Evolutionary conservation across 2,888 invertebrate genomes (phyloP), one percentile per base, ranked within the genome.

Genomic region (Bruchidius siliquastri): DNA sequence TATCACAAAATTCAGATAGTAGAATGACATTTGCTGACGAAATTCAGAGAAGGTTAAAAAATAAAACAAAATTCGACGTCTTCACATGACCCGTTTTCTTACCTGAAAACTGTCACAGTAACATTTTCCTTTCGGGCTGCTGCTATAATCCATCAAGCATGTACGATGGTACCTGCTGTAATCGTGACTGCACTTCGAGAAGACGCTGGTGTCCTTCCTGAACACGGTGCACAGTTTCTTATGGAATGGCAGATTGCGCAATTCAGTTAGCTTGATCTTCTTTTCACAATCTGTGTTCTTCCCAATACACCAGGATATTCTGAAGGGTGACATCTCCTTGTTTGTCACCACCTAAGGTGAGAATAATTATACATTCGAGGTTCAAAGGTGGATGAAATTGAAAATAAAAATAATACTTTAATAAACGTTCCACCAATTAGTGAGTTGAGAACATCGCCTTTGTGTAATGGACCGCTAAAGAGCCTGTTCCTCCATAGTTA

Each of bases 241-340:
- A 70, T 80, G 75, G 66, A 49, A 20, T 0, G 74, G 73, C 21
- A 21, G 71, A 20, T 30, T 26, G 20, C 30, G 22, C 20, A 26
- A 13, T 18, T 22, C 21, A 20, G 32, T 20, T 4, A 32, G 30
- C 20, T 76, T 79, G 8, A 80, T 75, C 71, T 79, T 80, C 71
- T 81, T 81, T 20, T 76, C 80, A 72, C 82, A 82, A 20, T 82
- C 81, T 2, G 76, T 74, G 69, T 77, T 79, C 1, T 84, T 83
- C 0, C 97, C 97, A 0, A 96, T 94, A 72, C 95, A 91, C 98
- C 98, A 98, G 2, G 97, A 96, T 71, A 93, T 90, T 2, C 95
- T 97, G 82, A 98, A 97, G 72, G 90, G 90, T 88, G 90, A 88
- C 6, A 88, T 84, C 73, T 89, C 88, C 10, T 89, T 87, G 79